Percentiles rank a stretch among this genome's conserved stretches.
Evolutionary conservation across 2,113 vertebrate genomes (phyloP).

Genomic region (Corythornis madagascariensis): DNA sequence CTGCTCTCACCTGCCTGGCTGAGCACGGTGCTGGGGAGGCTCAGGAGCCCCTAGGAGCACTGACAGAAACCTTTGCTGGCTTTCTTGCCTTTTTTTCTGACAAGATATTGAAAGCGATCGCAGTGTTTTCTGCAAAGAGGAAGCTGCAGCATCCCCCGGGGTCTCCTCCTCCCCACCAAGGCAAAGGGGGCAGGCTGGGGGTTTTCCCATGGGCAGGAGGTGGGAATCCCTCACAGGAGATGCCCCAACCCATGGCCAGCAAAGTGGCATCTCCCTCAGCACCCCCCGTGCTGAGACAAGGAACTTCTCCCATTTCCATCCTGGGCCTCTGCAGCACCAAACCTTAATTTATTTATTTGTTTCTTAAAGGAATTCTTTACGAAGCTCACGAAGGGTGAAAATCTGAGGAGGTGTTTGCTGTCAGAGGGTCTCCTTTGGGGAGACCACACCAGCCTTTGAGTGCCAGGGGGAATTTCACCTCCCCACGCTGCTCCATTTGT

Average conservation of each 20-base stretch:
- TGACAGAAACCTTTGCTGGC: background rate
- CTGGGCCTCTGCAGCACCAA: background rate
- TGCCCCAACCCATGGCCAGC: fast-evolving
- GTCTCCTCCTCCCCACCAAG: background rate
- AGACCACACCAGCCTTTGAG: constrained; percentile 35
- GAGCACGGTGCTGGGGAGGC: background rate
- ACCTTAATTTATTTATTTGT: background rate
- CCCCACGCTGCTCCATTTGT: constrained; percentile 62
- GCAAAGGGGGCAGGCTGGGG: background rate
- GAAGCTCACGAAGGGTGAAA: constrained; percentile 24
- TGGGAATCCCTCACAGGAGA: background rate
- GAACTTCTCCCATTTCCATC: constrained; percentile 27
- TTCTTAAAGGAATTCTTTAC: constrained; percentile 8
- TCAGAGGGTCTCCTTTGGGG: constrained; percentile 14
- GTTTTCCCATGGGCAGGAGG: background rate
- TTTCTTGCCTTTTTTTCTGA: background rate
- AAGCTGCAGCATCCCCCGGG: background rate
- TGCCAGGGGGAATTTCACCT: constrained; percentile 14
- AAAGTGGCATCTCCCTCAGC: background rate
- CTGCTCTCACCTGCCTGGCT: background rate
- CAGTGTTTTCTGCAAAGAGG: background rate
- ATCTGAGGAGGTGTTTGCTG: background rate
- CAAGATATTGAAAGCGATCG: fast-evolving
- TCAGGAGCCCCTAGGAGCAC: background rate
- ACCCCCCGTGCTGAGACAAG: background rate